Evolutionary conservation across 2,888 invertebrate genomes (phyloP).

Genomic region (Pyrrhia umbra): DNA sequence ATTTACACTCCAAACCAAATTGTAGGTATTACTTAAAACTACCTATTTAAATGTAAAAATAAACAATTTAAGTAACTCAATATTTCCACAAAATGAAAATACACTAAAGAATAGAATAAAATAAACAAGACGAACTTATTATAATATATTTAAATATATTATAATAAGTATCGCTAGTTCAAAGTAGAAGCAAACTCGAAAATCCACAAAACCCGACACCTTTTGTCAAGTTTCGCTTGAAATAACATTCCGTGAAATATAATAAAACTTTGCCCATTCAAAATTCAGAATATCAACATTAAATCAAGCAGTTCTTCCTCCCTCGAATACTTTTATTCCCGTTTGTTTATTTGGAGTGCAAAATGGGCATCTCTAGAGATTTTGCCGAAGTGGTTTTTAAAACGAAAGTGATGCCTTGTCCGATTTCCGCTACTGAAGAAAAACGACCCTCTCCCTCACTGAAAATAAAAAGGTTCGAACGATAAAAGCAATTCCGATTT

Average conservation of each 20-base stretch:
- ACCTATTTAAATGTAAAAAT: not conserved
- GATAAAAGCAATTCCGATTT: conserved; percentile 50
- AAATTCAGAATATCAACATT: conserved; percentile 52
- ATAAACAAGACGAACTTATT: conserved; percentile 20
- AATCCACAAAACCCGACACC: conserved; percentile 42
- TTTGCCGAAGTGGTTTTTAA: conserved; percentile 46
- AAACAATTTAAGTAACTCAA: not conserved
- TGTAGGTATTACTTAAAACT: not conserved
- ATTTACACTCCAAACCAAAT: too few species aligned
- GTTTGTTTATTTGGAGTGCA: conserved; percentile 53
- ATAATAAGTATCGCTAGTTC: conserved; percentile 27
- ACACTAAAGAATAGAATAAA: conserved; percentile 9
- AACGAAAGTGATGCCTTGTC: conserved; percentile 45
- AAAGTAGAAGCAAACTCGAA: conserved; percentile 26
- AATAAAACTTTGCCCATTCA: conserved; percentile 59
- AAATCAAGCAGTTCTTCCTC: conserved; percentile 48
- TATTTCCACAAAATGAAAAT: conserved; percentile 23
- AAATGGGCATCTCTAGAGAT: conserved; percentile 40
- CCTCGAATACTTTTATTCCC: conserved; percentile 29
- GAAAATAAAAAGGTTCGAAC: conserved; percentile 48
- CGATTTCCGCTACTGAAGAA: conserved; percentile 46
- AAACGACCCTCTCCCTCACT: conserved; percentile 21
- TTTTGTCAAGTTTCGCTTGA: conserved; percentile 50
- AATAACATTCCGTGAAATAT: conserved; percentile 54
- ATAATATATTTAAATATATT: conserved; percentile 25